Evolutionary conservation across 2,888 invertebrate species (phyloP).

Genomic region (Epinotia ramella): DNA sequence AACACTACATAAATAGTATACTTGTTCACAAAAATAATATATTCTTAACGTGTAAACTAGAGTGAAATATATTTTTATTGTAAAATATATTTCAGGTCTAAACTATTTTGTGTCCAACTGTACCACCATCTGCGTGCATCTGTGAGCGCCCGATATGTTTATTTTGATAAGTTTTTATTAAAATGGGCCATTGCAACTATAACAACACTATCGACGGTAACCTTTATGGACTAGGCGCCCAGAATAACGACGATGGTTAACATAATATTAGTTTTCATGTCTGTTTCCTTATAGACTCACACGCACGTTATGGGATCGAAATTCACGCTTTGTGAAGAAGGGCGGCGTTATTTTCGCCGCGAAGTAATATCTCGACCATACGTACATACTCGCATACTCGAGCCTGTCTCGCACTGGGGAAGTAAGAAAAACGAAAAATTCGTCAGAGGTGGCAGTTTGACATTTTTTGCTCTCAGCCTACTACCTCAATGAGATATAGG

Average conservation of each 20-base stretch:
- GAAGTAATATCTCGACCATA: too few relatives aligned
- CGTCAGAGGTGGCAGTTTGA: too few relatives aligned
- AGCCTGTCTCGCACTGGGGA: too few relatives aligned
- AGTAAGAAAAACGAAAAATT: too few relatives aligned
- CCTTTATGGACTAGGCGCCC: conserved; percentile 53
- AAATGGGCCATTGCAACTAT: conserved; percentile 46
- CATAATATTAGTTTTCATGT: conserved; percentile 37
- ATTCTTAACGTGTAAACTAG: too few relatives aligned
- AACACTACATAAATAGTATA: too few relatives aligned
- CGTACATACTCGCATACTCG: too few relatives aligned
- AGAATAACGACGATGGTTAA: conserved; percentile 34
- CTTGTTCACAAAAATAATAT: too few relatives aligned
- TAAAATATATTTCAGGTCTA: conserved; percentile 2
- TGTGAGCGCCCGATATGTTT: conserved; percentile 63
- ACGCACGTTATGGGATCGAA: background rate
- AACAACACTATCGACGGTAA: conserved; percentile 51
- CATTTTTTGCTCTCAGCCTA: too few relatives aligned
- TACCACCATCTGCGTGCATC: conserved; percentile 63
- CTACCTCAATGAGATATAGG: too few relatives aligned
- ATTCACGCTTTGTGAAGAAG: background rate
- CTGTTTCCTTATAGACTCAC: conserved; percentile 33
- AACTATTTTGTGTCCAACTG: conserved; percentile 33
- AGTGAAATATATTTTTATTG: background rate
- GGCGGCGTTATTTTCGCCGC: too few relatives aligned
- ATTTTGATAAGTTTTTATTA: conserved; percentile 55